Conservation (phyloP, 2,797 vertebrate genomes). For the Gorsachius magnificus region DNA sequence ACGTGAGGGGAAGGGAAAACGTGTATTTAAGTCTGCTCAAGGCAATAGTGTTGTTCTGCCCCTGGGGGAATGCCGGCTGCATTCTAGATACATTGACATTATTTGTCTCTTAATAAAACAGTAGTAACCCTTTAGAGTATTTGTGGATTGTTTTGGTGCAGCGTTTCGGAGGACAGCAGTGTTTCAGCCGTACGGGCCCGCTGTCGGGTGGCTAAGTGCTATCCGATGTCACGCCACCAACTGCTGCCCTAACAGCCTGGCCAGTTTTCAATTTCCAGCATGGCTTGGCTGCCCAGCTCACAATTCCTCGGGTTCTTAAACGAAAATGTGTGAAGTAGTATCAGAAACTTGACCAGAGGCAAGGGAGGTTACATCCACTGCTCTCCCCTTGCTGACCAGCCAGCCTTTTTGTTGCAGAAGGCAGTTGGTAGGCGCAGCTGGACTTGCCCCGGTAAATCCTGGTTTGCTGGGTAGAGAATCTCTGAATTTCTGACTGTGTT, state of each 20-base stretch:
- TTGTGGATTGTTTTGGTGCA: background rate
- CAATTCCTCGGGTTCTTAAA: background rate
- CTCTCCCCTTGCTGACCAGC: background rate
- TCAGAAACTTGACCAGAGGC: background rate
- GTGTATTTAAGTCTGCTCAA: background rate
- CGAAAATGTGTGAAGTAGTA: background rate
- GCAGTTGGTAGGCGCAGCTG: background rate
- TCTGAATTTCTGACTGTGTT: background rate
- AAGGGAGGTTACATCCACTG: background rate
- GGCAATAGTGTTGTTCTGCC: background rate
- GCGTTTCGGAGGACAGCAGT: background rate
- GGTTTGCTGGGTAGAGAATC: background rate
- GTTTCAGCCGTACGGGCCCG: background rate
- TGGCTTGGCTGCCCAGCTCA: background rate
- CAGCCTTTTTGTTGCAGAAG: background rate
- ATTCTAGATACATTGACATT: background rate
- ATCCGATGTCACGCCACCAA: accelerated
- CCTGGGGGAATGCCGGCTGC: background rate
- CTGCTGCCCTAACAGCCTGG: background rate
- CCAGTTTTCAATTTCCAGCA: background rate
- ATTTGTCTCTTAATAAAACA: background rate
- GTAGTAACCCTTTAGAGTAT: background rate
- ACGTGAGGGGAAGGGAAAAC: background rate
- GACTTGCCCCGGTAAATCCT: background rate
- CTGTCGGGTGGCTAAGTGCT: background rate